A percentile compares a stretch with the other conserved stretches of the same genome.
Evolutionary conservation across 2,113 vertebrate genomes (phyloP).

Genomic region (Pluvianellus socialis): DNA sequence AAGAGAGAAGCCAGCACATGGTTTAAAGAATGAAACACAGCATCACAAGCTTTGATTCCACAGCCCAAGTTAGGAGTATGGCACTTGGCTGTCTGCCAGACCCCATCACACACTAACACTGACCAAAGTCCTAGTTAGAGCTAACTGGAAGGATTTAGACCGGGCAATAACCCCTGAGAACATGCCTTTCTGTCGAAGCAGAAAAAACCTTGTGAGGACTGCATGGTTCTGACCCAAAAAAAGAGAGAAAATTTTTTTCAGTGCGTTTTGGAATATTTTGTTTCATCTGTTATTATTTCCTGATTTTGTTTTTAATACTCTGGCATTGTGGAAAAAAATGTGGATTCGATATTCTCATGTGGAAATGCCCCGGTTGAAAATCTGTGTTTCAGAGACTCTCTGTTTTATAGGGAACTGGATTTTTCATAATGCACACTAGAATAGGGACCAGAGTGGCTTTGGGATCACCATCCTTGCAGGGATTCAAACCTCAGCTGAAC

Average conservation of each 20-base stretch:
- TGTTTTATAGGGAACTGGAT: not conserved
- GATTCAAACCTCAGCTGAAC: not conserved
- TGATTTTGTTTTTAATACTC: not conserved
- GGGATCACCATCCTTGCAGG: not conserved
- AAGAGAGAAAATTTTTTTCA: not conserved
- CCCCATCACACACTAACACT: not conserved
- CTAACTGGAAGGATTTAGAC: not conserved
- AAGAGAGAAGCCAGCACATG: not conserved
- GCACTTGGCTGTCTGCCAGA: not conserved
- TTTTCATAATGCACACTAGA: not conserved
- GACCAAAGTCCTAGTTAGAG: not conserved
- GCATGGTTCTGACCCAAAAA: not conserved
- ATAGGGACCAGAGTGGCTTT: not conserved
- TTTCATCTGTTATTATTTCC: not conserved
- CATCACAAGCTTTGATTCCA: not conserved
- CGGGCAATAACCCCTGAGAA: not conserved
- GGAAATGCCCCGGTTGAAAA: not conserved
- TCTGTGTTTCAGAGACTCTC: not conserved
- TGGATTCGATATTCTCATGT: not conserved
- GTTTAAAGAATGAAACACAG: not conserved
- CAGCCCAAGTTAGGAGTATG: not conserved
- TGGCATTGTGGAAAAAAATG: not conserved
- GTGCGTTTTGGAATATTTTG: not conserved
- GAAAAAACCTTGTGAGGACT: not conserved
- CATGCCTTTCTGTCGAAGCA: not conserved